These are phyloP conservation scores for Watsonalla cultraria DNA, from an alignment of 2,888 invertebrate genomes.

Conservation along the genomic window DNA sequence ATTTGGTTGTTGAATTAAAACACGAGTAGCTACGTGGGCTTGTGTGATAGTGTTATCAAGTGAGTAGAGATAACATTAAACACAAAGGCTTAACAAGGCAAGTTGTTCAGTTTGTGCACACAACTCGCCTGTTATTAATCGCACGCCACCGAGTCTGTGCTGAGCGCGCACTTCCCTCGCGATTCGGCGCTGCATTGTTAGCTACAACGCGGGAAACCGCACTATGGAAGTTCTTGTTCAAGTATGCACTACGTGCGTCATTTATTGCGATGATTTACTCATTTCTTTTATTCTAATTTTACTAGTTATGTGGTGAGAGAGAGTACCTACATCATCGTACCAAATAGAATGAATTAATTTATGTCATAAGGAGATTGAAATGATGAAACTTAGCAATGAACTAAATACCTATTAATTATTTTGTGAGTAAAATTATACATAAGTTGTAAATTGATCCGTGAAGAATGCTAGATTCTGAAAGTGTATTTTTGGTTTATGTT, in stretches of 20 bases:
- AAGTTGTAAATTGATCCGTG: too few species aligned
- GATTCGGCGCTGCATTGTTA: slow-evolving; percentile 42
- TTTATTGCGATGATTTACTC: slow-evolving; percentile 16
- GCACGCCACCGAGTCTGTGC: slow-evolving; percentile 41
- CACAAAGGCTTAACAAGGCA: slow-evolving; percentile 57
- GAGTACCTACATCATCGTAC: too few species aligned
- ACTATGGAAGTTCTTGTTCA: slow-evolving; percentile 26
- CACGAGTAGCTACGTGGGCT: not conserved
- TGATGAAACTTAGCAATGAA: too few species aligned
- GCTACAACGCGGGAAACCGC: slow-evolving; percentile 28
- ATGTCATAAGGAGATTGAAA: too few species aligned
- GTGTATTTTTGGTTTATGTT: too few species aligned
- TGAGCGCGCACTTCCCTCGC: slow-evolving; percentile 37
- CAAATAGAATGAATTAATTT: too few species aligned
- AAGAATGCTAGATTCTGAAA: too few species aligned
- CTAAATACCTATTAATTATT: too few species aligned
- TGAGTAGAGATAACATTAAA: slow-evolving; percentile 24
- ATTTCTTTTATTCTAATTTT: too few species aligned
- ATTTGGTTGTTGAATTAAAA: not conserved
- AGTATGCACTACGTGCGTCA: slow-evolving; percentile 18
- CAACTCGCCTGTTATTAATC: slow-evolving; percentile 54
- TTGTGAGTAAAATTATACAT: too few species aligned
- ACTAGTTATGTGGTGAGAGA: too few species aligned
- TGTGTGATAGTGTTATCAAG: slow-evolving; percentile 14
- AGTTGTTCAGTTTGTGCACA: slow-evolving; percentile 50